Evolutionary conservation across 1,140 invertebrate genomes (phyloP).

Genomic region (Papilio glaucus): DNA sequence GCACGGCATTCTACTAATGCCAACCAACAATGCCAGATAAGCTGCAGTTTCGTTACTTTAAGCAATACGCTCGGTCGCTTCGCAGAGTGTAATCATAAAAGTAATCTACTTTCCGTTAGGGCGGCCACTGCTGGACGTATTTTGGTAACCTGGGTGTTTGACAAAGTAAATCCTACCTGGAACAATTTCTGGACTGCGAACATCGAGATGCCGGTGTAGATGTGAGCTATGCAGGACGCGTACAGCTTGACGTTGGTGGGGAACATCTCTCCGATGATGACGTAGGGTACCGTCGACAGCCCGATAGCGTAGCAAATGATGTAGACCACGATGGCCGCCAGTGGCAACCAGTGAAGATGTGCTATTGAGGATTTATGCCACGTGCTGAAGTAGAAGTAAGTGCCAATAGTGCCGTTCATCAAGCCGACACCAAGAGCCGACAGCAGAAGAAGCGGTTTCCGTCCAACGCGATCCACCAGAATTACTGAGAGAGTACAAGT

Average conservation of each 20-base stretch:
- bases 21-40: too few species aligned
- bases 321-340: slow-evolving; percentile 87
- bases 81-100: too few species aligned
- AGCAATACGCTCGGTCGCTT: too few species aligned
- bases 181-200: slow-evolving; percentile 91
- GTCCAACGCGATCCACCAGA: slow-evolving; percentile 88
- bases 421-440: slow-evolving; percentile 84
- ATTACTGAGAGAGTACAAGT: slow-evolving; percentile 85
- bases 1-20: too few species aligned
- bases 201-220: slow-evolving; percentile 88
- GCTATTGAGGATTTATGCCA: slow-evolving; percentile 58
- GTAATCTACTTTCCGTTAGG: too few species aligned
- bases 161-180: slow-evolving; percentile 69
- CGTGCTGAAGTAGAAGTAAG: slow-evolving; percentile 83
- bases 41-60: too few species aligned
- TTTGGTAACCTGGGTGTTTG: too few species aligned
- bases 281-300: slow-evolving; percentile 88
- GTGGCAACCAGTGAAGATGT: slow-evolving; percentile 84
- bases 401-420: slow-evolving; percentile 83
- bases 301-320: slow-evolving; percentile 89
- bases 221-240: slow-evolving; percentile 88
- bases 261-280: slow-evolving; percentile 90
- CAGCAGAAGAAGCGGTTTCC: slow-evolving; percentile 87
- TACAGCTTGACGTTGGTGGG: slow-evolving; percentile 87
- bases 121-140: too few species aligned